phyloP scores from a whole-genome alignment of 2,113 vertebrate genomes.

The Pseudorhombus dupliciocellatus region DNA sequence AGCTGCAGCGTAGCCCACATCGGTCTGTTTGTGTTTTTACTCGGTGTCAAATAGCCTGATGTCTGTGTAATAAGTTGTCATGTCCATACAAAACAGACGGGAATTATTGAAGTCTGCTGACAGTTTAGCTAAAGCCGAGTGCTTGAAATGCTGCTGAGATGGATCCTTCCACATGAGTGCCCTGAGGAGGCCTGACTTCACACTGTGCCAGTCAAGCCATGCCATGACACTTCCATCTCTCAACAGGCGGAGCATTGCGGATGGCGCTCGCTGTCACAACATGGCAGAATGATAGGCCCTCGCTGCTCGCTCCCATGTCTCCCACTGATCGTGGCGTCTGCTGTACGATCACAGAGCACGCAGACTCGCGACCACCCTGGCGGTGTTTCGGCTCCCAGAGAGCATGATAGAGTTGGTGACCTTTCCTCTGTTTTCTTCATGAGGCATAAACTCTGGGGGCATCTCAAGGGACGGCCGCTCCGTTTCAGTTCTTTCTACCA shows the following conservation, averaged over 20 bases:
- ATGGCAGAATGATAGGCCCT: slow-evolving; percentile 62
- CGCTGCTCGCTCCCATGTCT: slow-evolving; percentile 38
- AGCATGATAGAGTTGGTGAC: slow-evolving; percentile 36
- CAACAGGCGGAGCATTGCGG: slow-evolving; percentile 50
- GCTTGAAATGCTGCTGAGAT: slow-evolving; percentile 67
- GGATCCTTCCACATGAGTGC: slow-evolving; percentile 59
- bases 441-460: slow-evolving; percentile 17
- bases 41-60: slow-evolving; percentile 37
- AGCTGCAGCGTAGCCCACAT: slow-evolving; percentile 5
- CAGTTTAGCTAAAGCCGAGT: slow-evolving; percentile 56
- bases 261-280: slow-evolving; percentile 70
- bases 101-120: slow-evolving; percentile 63
- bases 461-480: slow-evolving; percentile 15
- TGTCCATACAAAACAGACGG: slow-evolving; percentile 49
- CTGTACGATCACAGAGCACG: slow-evolving; percentile 24
- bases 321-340: slow-evolving; percentile 52
- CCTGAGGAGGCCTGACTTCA: slow-evolving; percentile 57
- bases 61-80: slow-evolving; percentile 57
- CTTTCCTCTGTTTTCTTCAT: slow-evolving; percentile 28
- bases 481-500: slow-evolving; percentile 2
- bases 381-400: slow-evolving; percentile 23
- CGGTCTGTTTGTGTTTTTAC: slow-evolving; percentile 34
- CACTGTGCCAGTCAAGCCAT: slow-evolving; percentile 62
- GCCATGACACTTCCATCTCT: slow-evolving; percentile 58
- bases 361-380: slow-evolving; percentile 22